Evolutionary conservation across 2,797 vertebrate species (phyloP).

Genomic region (Hemitrygon akajei): DNA sequence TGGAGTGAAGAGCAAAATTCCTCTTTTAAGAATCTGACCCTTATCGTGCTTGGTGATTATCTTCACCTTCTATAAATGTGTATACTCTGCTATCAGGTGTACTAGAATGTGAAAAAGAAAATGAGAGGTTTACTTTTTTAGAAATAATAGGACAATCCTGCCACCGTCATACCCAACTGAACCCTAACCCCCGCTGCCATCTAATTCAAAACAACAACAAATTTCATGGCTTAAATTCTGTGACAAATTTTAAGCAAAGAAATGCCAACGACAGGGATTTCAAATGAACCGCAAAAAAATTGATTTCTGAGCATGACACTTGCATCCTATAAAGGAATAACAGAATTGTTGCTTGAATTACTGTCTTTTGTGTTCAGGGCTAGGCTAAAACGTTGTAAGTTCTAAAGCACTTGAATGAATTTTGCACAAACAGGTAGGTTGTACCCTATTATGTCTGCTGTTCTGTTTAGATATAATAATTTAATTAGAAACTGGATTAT

Average conservation of each 20-base stretch:
- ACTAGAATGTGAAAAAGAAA: not conserved
- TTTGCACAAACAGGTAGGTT: not conserved
- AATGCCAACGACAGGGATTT: not conserved
- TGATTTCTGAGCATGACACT: not conserved
- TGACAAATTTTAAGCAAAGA: not conserved
- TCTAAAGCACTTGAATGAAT: not conserved
- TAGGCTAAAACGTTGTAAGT: not conserved
- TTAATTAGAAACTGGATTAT: not conserved
- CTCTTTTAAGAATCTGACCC: too few species aligned
- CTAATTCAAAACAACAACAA: not conserved
- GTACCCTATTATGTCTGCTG: not conserved
- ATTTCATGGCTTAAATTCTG: not conserved
- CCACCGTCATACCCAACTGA: not conserved
- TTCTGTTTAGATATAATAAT: not conserved
- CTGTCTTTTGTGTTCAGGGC: not conserved
- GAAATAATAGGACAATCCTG: not conserved
- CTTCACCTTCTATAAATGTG: too few species aligned
- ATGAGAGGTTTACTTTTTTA: not conserved
- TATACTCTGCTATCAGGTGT: not conserved
- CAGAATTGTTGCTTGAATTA: not conserved
- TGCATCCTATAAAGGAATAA: too few species aligned
- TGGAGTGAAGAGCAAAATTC: too few species aligned
- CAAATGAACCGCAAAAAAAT: not conserved
- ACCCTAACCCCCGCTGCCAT: not conserved
- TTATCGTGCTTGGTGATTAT: too few species aligned